Evolutionary conservation across 1,140 invertebrate species (phyloP).

Genomic region (Rhizoglyphus robini): DNA sequence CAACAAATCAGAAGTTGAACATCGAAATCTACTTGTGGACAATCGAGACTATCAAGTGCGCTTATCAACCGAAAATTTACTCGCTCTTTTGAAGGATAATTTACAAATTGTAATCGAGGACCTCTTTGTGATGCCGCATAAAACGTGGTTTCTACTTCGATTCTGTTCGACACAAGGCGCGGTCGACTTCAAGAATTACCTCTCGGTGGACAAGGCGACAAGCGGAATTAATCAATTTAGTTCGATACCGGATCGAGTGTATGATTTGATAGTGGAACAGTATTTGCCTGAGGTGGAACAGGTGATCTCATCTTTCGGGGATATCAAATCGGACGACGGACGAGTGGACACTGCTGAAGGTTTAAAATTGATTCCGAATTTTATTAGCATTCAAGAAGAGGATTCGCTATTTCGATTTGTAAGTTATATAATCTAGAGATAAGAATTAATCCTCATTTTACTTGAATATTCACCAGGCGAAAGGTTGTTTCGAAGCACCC

Average conservation of each 20-base stretch:
- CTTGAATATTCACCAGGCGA: neutral
- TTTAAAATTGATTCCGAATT: constrained; percentile 54
- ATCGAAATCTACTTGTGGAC: neutral
- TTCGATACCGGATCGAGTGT: neutral
- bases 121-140: neutral
- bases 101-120: constrained; percentile 1
- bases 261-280: neutral
- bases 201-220: neutral
- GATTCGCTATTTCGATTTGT: constrained; percentile 45
- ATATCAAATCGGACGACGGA: no score
- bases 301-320: no score
- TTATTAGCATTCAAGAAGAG: constrained; percentile 59
- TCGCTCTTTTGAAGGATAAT: neutral
- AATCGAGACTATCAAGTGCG: neutral
- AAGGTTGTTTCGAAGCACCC: neutral
- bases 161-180: neutral
- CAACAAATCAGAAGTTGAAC: neutral
- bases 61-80: neutral
- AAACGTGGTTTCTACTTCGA: neutral
- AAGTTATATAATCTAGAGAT: neutral
- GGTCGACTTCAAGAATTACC: neutral
- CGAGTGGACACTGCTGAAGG: constrained; percentile 42
- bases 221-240: no score
- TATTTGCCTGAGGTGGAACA: neutral
- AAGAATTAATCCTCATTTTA: neutral